These are phyloP conservation scores for Gorsachius goisagi DNA, from an alignment of 2,113 vertebrate genomes.

Conservation along the genomic window DNA sequence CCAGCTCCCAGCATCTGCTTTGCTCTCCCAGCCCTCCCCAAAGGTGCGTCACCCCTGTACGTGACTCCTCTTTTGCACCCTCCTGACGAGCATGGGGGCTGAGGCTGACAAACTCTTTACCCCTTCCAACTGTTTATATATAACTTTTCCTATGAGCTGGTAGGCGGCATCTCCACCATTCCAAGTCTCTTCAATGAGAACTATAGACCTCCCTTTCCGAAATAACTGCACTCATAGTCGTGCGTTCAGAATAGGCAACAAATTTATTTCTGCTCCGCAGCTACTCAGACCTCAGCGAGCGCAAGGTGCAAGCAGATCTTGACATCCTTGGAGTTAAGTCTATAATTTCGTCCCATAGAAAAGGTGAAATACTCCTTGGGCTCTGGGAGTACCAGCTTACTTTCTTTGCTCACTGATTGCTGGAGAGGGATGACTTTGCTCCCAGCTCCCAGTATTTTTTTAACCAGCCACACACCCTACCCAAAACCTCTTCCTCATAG, in stretches of 20 bases:
- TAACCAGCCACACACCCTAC: neutral
- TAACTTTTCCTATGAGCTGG: neutral
- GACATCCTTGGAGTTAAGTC: neutral
- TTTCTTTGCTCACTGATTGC: neutral
- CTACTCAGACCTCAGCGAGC: neutral
- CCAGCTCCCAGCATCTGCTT: neutral
- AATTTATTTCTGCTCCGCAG: neutral
- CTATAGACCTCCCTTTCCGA: neutral
- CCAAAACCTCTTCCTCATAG: neutral
- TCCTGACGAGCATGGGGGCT: fast-evolving
- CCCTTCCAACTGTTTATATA: neutral
- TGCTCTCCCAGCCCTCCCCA: neutral
- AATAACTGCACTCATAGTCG: neutral
- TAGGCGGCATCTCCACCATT: neutral
- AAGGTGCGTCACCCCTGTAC: neutral
- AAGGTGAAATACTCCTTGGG: neutral
- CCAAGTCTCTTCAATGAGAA: neutral
- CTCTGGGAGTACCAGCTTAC: neutral
- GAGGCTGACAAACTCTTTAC: neutral
- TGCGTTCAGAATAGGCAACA: neutral
- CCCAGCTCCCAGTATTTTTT: neutral
- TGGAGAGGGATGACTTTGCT: neutral
- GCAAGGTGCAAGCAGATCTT: fast-evolving
- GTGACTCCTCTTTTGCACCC: neutral
- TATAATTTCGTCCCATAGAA: neutral